Percentiles rank a stretch among this genome's conserved stretches.
Conservation (phyloP, 1,140 invertebrate species). For the Panulirus ornatus region DNA sequence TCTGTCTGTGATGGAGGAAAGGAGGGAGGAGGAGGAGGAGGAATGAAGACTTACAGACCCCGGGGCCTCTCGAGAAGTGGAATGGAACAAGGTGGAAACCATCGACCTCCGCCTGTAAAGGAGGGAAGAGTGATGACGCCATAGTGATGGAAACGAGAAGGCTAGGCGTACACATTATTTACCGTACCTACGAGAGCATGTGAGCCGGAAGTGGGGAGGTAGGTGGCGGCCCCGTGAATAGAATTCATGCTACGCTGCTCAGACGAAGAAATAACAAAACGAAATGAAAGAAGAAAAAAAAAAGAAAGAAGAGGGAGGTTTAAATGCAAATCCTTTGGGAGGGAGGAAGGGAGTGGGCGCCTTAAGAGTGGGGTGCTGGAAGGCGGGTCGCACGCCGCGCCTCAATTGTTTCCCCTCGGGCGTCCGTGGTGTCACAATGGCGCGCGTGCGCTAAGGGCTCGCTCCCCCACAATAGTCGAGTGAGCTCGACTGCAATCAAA, state of each 20-base stretch:
- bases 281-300: not conserved
- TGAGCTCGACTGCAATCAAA: slow-evolving; percentile 6
- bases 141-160: too few species aligned
- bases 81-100: too few species aligned
- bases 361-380: too few species aligned
- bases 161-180: too few species aligned
- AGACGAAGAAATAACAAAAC: not conserved
- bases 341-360: not conserved
- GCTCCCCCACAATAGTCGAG: not conserved
- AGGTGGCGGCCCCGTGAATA: too few species aligned
- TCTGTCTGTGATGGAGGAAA: too few species aligned
- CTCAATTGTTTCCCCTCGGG: not conserved
- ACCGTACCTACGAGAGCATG: too few species aligned
- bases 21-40: not conserved
- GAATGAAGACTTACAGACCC: too few species aligned
- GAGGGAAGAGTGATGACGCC: too few species aligned
- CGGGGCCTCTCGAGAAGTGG: too few species aligned
- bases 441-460: not conserved
- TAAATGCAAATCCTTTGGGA: not conserved
- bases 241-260: not conserved
- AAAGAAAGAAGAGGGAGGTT: not conserved
- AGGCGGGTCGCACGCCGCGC: not conserved
- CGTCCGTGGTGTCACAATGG: not conserved
- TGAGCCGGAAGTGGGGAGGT: too few species aligned
- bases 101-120: too few species aligned